Conservation (phyloP, 2,888 invertebrate species). For the Nezara viridula region DNA sequence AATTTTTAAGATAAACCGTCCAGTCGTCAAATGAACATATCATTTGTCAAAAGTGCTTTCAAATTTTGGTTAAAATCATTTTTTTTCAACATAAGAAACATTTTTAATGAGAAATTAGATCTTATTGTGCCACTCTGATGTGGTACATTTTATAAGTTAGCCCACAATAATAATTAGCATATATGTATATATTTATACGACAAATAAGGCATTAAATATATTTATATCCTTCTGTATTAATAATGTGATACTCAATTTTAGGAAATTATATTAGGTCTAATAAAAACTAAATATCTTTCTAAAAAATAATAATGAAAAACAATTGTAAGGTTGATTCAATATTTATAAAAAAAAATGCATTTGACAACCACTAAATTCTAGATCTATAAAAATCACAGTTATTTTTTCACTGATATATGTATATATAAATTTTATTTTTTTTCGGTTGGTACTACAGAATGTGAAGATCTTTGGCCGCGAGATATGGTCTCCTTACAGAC, state of each 20-base stretch:
- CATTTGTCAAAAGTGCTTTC: neutral
- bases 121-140: neutral
- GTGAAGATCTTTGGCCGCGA: too few relatives aligned
- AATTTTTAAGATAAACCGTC: neutral
- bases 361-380: too few relatives aligned
- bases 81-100: too few relatives aligned
- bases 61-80: neutral
- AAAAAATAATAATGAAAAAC: too few relatives aligned
- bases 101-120: neutral
- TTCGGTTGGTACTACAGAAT: too few relatives aligned
- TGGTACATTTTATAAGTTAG: neutral
- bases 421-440: too few relatives aligned
- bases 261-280: neutral
- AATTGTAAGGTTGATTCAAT: too few relatives aligned
- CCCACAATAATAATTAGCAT: neutral
- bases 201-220: neutral
- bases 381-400: too few relatives aligned
- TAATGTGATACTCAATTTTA: neutral
- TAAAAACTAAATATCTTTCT: neutral
- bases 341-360: too few relatives aligned
- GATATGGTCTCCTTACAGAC: too few relatives aligned
- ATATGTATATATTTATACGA: neutral
- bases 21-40: neutral
- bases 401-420: too few relatives aligned
- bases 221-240: neutral